Base-by-base conservation (phyloP, 2,888 invertebrate genomes). In the Lissonota sp. region DNA sequence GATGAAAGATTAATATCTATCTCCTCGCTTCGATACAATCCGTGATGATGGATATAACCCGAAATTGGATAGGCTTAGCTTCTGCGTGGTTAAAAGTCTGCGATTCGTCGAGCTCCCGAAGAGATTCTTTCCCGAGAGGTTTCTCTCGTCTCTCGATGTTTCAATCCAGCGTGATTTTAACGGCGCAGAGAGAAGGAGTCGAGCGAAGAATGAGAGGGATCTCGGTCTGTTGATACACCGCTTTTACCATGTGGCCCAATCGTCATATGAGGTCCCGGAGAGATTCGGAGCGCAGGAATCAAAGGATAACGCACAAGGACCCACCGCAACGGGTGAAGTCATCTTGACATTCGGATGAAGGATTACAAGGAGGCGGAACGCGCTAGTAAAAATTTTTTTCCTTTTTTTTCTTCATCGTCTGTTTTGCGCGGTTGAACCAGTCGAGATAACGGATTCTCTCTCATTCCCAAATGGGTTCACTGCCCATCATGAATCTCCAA, bases 331-430 rank as follows among this genome's bases (percentile, higher is more conserved):
- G 58, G 69, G 53, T 55, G 51, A 76, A 75, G 63, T 64, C 69
- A 58, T 69, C 80, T 55, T 64, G 80, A 70, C 80, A 66, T 81
- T 77, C 49, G 69, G 64, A 81, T 81, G 80, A 81, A 60, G 77
- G 73, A 81, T 80, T 74, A 78, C 60, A 26, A 26, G 26, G 26
- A 26, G 26, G 26, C 26, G 49, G 51, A 46, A 64, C 67, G 76
- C 70, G 44, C 62, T 63, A 66, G 40, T 60, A 7, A 14, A 66
- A 57, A n/a, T 58, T 14, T 73, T 51, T 37, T 12, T 53, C 6
- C n/a, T 12, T 12, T 53, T 57, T 46, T 69, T 76, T 73, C 58
- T 80, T 58, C 51, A 7, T 76, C 26, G 26, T 26, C 60, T 73
- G 63, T 69, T 42, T 63, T 26, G 26, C 26, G 26, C 49, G 51